Base-by-base conservation (phyloP, 2,113 vertebrate species). In the Pachypanchax playfairii region DNA sequence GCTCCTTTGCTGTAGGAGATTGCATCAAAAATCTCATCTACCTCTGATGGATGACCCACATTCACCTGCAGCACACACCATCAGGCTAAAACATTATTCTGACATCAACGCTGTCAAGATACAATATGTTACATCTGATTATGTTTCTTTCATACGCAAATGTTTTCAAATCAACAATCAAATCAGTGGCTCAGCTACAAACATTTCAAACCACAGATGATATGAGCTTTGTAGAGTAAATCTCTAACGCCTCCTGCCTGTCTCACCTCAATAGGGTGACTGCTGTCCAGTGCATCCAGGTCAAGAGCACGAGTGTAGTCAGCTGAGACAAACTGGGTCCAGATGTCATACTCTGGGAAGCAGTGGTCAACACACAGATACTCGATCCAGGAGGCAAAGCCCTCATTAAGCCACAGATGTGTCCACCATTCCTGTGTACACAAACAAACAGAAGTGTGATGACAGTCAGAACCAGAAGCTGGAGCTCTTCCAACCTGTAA, bases 1-100 rank as follows among this genome's bases (percentile, higher is more conserved):
- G 97, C 97, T 72, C 97, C 97, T 92, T 99, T 99, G 91, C 97
- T 99, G 83, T 99, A 99, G 10, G 97, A 99, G 90, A 99, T 99
- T 60, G 96, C 95, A 68, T 99, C 97, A 56, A 99, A 99, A 52
- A 98, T 98, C 88, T 99, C 97, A 75, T 99, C 97, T 15, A 99
- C 97, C 87, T 99, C 97, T 0, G 97, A 96, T 0, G 97, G 97
- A 46, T 99, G 96, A 65, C 97, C 96, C 58, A 99, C 97, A 44
- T 90, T 94, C 72, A 99, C 97, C 97, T 99, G 87, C 0, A 74
- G 24, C 21, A 65, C 28, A 60, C 0, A 35, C 39, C 13, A 17
- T 12, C 22, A 4, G 6, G 6, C 41, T 22, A 15, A 49, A 31
- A 7, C 21, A 12, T 18, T 21, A 35, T 6, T 9, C 17, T 0